Evolutionary conservation across 2,888 invertebrate species (phyloP), one percentile per base, ranked within the genome.

Genomic region (Mimumesa dahlbomi): DNA sequence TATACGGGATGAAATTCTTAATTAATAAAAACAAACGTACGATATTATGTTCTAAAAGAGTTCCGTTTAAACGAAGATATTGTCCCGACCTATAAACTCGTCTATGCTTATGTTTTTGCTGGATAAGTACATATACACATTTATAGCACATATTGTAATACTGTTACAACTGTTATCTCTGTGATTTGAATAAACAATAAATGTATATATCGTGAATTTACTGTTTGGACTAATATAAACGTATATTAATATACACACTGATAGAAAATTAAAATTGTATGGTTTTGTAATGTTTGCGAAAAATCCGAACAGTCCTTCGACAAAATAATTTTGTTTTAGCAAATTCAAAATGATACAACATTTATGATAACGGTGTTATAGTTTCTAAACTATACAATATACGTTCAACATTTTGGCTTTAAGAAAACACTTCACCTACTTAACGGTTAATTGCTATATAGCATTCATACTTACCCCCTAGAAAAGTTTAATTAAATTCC

Each of bases 131-230:
- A 21, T 52, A 31, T 45, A 59, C 42, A 56, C 40, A 52, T 52
- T 68, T 68, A 53, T 70, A 61, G 56, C 57, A 40, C 65, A 48
- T 65, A 77, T 74, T 50, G 58, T 53, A 80, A 75, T 59, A 63
- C 69, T 77, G 68, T 77, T 75, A 49, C 38, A 73, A 79, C 49
- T 67, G 66, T 77, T 79, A 54, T 57, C 57, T 78, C 77, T 81
- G 77, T 80, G 77, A 81, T 78, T 69, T 66, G 63, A 83, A 81
- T 75, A 68, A 75, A 75, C 52, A 61, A 75, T 73, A 69, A 50
- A 16, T 67, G 46, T 62, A 48, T 46, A 45, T 61, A 61, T 45
- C 16, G 29, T 34, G 36, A 46, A 38, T 34, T 62, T 49, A 36
- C 48, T 45, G 49, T 29, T 48, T 22, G 36, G 16, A 36, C 14